Evolutionary conservation across 2,888 invertebrate species (phyloP).

Genomic region (Aromia moschata): DNA sequence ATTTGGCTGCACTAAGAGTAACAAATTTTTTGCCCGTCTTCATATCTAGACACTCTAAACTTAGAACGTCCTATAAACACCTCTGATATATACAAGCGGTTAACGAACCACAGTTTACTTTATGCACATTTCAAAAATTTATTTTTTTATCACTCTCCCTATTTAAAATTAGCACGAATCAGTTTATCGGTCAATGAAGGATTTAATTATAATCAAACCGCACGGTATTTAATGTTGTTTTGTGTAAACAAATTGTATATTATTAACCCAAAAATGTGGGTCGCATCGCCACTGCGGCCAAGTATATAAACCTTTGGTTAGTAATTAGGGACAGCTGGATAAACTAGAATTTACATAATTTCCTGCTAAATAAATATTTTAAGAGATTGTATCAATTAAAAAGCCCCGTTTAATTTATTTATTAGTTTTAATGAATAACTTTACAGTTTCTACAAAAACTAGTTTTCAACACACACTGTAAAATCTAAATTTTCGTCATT

Average conservation of each 20-base stretch:
- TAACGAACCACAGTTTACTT: slow-evolving; percentile 21
- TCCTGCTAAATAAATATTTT: neutral
- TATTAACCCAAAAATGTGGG: neutral
- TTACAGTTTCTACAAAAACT: too few species aligned
- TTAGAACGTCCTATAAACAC: slow-evolving; percentile 14
- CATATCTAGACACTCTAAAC: slow-evolving; percentile 20
- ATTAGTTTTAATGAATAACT: too few species aligned
- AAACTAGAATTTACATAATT: neutral
- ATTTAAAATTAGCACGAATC: slow-evolving; percentile 19
- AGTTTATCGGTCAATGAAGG: slow-evolving; percentile 9
- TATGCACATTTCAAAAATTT: slow-evolving; percentile 22
- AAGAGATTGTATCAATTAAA: neutral
- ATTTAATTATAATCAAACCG: slow-evolving; percentile 13
- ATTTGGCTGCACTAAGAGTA: neutral
- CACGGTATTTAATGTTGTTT: slow-evolving; percentile 9
- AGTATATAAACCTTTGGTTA: neutral
- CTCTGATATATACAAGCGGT: slow-evolving; percentile 11
- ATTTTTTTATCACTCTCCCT: slow-evolving; percentile 14
- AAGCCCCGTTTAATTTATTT: neutral
- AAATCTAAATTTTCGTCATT: too few species aligned
- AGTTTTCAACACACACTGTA: too few species aligned
- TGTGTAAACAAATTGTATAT: neutral
- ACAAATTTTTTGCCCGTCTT: neutral
- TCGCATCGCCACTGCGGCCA: neutral
- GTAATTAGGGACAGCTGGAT: neutral